Evolutionary conservation across 2,888 invertebrate species (phyloP).

Genomic region (Apodemia hepburni): DNA sequence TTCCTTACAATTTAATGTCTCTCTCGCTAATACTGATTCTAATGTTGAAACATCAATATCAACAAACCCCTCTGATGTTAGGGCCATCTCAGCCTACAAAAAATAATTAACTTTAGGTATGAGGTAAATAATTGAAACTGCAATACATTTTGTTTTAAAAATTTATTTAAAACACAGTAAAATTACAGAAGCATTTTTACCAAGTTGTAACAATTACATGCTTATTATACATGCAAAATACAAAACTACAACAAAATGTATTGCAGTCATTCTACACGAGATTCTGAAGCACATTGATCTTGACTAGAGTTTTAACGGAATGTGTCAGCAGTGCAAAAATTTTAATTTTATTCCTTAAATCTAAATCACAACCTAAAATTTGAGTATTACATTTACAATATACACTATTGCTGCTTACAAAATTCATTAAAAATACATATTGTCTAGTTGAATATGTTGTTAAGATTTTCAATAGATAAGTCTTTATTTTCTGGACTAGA

Average conservation of each 20-base stretch:
- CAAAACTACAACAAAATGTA: constrained; percentile 58
- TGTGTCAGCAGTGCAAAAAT: constrained; percentile 25
- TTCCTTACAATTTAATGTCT: constrained; percentile 97
- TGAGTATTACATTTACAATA: constrained; percentile 37
- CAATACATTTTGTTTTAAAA: constrained; percentile 74
- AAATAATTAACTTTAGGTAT: constrained; percentile 37
- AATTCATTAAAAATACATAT: constrained; percentile 46
- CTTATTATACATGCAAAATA: constrained; percentile 52
- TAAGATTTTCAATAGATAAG: constrained; percentile 52
- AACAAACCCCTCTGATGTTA: constrained; percentile 96
- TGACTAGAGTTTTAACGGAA: constrained; percentile 35
- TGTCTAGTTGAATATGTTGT: not conserved
- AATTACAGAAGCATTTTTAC: constrained; percentile 32
- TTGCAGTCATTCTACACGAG: constrained; percentile 54
- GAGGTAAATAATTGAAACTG: constrained; percentile 71
- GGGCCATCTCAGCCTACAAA: constrained; percentile 95
- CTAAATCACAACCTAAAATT: constrained; percentile 71
- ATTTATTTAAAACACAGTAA: constrained; percentile 57
- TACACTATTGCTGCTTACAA: constrained; percentile 17
- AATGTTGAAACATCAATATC: constrained; percentile 97
- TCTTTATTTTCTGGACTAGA: constrained; percentile 63
- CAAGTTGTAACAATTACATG: constrained; percentile 47
- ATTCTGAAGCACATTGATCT: constrained; percentile 23
- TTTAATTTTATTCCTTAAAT: constrained; percentile 40
- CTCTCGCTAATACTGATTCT: constrained; percentile 93